Base-by-base conservation (phyloP, 2,888 invertebrate genomes). In the Orthosia gracilis region DNA sequence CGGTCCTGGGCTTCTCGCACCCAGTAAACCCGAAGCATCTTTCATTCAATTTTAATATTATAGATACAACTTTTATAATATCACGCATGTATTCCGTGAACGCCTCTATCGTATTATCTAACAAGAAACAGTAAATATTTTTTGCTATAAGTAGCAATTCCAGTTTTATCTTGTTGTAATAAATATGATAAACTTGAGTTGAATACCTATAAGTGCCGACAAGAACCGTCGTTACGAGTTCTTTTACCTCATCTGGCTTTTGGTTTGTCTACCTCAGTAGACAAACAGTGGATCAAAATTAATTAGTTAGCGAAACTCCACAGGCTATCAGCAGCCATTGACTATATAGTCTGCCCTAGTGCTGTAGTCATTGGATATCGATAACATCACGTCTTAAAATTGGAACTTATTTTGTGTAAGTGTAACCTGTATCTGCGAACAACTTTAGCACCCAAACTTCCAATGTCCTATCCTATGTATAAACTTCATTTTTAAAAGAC, bases 31-130 rank as follows among this genome's bases (percentile, higher is more conserved):
- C 40, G 9, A 40, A 0, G 40, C 40, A 40, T 40, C 40, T 9
- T 13, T 23, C 58, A 21, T 54, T 9, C 26, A 15, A 70, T 7
- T 12, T 31, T 18, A 23, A 67, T 23, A 54, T 9, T 12, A 3
- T 11, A 71, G 1, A 49, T 23, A 17, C 2, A 67, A 73, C 12
- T 31, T 31, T 50, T 40, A 0, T 73, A 55, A 21, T 52, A 59
- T 59, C 79, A 80, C 64, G 72, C 72, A 49, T 17, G 4, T 50
- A 12, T 49, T 9, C 21, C 72, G 72, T 80, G 82, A 21, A 5
- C 64, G 40, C 13, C 17, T 58, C 49, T 77, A 80, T 80, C 77
- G n/a, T 55, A 45, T 81, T 81, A 81, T 69, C 72, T 55, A 62
- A 72, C 49, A 62, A 77, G 21, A 68, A 65, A 63, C 26, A 64